Conservation (phyloP, 2,113 vertebrate species). For the Mohoua ochrocephala region DNA sequence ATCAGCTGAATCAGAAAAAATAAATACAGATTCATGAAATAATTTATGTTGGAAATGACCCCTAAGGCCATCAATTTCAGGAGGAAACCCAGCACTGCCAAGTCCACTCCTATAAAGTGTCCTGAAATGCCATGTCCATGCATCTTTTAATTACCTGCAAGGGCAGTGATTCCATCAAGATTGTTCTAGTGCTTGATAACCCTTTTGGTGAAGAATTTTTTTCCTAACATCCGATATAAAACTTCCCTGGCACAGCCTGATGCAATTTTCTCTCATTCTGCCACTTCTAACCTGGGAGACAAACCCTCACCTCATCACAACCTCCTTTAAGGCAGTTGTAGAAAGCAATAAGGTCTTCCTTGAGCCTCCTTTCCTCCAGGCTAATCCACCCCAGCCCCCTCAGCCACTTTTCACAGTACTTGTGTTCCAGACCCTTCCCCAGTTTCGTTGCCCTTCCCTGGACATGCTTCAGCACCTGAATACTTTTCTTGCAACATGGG, state of each 20-base stretch:
- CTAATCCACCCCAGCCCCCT: background rate
- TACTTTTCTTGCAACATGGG: background rate
- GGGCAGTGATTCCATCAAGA: background rate
- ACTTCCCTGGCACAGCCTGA: background rate
- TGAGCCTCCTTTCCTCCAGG: background rate
- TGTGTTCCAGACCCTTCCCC: background rate
- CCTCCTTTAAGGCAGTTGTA: background rate
- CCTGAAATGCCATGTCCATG: rapidly evolving
- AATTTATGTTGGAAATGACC: background rate
- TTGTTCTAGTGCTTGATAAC: background rate
- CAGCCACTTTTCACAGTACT: rapidly evolving
- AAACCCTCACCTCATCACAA: rapidly evolving
- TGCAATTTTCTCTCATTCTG: background rate
- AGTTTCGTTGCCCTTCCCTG: rapidly evolving
- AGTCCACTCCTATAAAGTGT: background rate
- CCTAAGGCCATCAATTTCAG: background rate
- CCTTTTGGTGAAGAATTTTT: background rate
- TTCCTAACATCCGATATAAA: background rate
- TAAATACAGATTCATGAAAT: background rate
- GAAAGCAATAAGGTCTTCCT: background rate
- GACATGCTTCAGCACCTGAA: rapidly evolving
- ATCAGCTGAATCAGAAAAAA: background rate
- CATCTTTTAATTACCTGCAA: background rate
- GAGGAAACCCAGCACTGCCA: background rate
- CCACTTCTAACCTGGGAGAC: background rate